Evolutionary conservation across 2,113 vertebrate genomes (phyloP).

Genomic region (Mobula birostris): DNA sequence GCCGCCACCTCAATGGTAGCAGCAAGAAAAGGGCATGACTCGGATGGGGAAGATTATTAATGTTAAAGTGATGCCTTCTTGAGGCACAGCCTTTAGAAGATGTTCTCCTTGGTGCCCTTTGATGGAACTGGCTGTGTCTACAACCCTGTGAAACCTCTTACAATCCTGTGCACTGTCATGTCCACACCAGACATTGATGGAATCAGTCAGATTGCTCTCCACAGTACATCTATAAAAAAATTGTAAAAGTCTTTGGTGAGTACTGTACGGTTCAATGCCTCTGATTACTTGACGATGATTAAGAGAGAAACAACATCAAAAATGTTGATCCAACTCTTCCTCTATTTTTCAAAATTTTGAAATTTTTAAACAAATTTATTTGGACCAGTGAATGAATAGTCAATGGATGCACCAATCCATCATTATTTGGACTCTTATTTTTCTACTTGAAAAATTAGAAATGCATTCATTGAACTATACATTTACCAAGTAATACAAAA

Average conservation of each 20-base stretch:
- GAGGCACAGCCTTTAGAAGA: too few relatives aligned
- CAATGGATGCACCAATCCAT: background rate
- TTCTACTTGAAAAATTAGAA: background rate
- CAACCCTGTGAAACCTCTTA: too few relatives aligned
- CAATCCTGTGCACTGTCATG: too few relatives aligned
- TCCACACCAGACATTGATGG: too few relatives aligned
- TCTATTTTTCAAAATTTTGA: background rate
- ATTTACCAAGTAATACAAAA: background rate
- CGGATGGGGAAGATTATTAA: too few relatives aligned
- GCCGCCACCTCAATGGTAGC: too few relatives aligned
- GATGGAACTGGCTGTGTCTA: too few relatives aligned
- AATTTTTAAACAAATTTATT: background rate
- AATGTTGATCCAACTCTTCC: background rate
- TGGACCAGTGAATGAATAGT: background rate
- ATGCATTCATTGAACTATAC: background rate
- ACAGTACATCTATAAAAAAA: too few relatives aligned
- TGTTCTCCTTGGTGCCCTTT: too few relatives aligned
- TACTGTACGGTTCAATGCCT: background rate
- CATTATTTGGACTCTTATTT: background rate
- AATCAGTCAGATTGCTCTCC: too few relatives aligned
- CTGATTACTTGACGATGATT: background rate
- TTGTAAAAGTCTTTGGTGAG: background rate
- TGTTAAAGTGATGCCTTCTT: too few relatives aligned
- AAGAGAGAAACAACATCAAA: conserved; percentile 24
- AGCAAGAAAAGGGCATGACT: too few relatives aligned